Base-by-base conservation (phyloP, 1,140 invertebrate genomes). In the Drosophila bipectinata region DNA sequence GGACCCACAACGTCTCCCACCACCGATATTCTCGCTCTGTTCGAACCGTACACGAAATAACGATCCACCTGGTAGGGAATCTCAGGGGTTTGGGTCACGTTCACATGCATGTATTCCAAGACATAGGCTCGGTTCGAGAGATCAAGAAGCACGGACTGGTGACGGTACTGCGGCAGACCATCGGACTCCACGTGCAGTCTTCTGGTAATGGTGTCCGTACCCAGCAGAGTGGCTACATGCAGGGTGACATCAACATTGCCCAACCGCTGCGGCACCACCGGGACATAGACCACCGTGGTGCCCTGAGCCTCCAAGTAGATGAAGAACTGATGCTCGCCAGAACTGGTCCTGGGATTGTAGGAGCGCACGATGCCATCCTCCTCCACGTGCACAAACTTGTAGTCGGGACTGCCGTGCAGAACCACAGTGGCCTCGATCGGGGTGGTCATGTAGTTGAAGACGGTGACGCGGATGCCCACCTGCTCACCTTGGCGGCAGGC, bases 1-100 rank as follows among this genome's bases (percentile, higher is more conserved):
- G 98, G 97, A 1, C 98, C 98, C 0, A 99, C 97, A 0, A 99
- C 97, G 92, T 99, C 98, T 10, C 98, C 98, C 9, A 98, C 97
- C 1, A 99, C 92, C 1, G 96, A 96, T n/a, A 99, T 93, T 8
- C 94, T 93, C 7, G 97, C 98, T 74, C 94, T 94, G 83, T 98
- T 98, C 0, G 98, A 99, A 0, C 97, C 98, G 85, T 96, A 98
- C n/a, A 99, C 96, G 91, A 98, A 99, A 90, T 98, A 97, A 73
- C 98, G 95, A 77, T 97, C 95, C 75, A 96, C 94, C 64, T 97
- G 95, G 81, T 98, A 98, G 0, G 98, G 96, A 57, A 98, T 97
- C 57, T 97, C 94, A 1, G 97, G 98, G 1, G 96, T 96, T 85
- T 97, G 96, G 0, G 98, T 98, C 4, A 99, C 95, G 89, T 98